Conservation (phyloP, 2,113 vertebrate genomes). For the Boulengerochromis microlepis region DNA sequence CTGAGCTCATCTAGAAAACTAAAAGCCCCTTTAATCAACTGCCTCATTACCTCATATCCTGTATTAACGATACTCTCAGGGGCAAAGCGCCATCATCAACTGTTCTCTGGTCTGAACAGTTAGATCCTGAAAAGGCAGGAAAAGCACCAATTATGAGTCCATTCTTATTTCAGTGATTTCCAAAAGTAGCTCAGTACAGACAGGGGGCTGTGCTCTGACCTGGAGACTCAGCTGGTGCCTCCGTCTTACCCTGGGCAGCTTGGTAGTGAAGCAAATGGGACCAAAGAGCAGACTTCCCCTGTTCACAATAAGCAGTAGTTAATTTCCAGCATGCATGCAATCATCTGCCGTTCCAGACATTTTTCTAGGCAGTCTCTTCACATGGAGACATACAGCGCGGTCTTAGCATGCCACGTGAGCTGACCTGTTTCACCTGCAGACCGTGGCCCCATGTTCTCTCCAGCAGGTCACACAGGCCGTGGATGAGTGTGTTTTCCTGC, state of each 20-base stretch:
- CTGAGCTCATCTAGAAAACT: neutral
- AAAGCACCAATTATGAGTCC: neutral
- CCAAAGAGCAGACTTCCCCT: conserved; percentile 97
- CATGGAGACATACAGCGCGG: neutral
- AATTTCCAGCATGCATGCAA: neutral
- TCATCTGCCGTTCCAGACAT: neutral
- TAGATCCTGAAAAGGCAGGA: conserved; percentile 64
- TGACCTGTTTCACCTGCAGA: conserved; percentile 91
- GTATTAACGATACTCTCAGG: conserved; percentile 81
- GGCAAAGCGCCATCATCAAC: conserved; percentile 76
- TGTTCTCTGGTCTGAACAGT: conserved; percentile 77
- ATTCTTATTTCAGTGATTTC: neutral
- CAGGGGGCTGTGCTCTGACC: conserved; percentile 63
- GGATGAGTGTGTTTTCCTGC: conserved; percentile 92
- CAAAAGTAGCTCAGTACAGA: neutral
- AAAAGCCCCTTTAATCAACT: neutral
- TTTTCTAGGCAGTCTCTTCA: neutral
- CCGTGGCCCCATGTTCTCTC: conserved; percentile 98
- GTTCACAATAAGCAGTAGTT: neutral
- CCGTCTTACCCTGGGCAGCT: conserved; percentile 82
- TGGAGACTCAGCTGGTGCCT: conserved; percentile 77
- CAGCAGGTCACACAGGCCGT: conserved; percentile 87
- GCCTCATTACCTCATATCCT: conserved; percentile 88
- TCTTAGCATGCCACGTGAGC: neutral
- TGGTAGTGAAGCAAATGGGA: conserved; percentile 95